phyloP scores from a whole-genome alignment of 2,113 vertebrate genomes.

The Chrysemys picta region DNA sequence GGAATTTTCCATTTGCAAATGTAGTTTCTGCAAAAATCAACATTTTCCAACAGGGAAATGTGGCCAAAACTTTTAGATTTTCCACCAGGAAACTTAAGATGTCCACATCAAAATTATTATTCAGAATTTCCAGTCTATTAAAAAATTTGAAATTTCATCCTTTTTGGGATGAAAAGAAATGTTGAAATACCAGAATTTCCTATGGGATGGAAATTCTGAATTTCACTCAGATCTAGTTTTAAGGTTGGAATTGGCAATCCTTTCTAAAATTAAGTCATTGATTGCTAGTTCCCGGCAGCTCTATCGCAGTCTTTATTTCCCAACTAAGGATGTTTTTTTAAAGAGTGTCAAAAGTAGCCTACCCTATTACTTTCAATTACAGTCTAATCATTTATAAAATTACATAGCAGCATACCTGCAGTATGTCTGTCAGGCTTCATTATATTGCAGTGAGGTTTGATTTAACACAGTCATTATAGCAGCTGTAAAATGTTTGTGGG shows the following conservation, averaged over 20 bases:
- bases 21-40: background rate
- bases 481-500: conserved; percentile 73
- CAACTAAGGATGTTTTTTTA: conserved; percentile 63
- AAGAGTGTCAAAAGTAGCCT: conserved; percentile 69
- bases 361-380: conserved; percentile 81
- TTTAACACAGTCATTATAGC: conserved; percentile 81
- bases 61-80: background rate
- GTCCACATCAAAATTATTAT: background rate
- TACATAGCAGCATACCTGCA: conserved; percentile 80
- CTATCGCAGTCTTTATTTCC: conserved; percentile 65
- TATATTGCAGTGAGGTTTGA: conserved; percentile 81
- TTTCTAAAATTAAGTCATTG: conserved; percentile 58
- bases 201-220: background rate
- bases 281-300: conserved; percentile 60
- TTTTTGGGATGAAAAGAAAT: conserved; percentile 11
- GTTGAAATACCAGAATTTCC: background rate
- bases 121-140: background rate
- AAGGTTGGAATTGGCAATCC: conserved; percentile 8
- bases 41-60: background rate
- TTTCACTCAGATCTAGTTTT: conserved; percentile 29
- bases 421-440: conserved; percentile 82
- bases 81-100: background rate
- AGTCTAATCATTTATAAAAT: conserved; percentile 83
- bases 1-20: background rate
- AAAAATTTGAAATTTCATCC: background rate